Conservation (phyloP, 2,888 invertebrate genomes). For the Mantis religiosa region DNA sequence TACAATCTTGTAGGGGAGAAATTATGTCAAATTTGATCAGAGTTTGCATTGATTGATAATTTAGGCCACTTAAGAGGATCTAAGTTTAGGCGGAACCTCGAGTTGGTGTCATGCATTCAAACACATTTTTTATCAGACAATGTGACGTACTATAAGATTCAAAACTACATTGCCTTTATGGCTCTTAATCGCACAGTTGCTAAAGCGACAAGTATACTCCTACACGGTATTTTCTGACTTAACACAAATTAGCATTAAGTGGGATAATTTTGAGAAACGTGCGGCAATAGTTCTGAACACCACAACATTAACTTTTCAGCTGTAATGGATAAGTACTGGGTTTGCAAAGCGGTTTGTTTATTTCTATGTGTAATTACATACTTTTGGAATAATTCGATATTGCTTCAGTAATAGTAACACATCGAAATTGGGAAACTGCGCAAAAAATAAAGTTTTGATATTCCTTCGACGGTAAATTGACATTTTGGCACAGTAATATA, state of each 20-base stretch:
- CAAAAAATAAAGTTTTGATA: too few relatives aligned
- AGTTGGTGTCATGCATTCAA: background rate
- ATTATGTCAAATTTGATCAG: slow-evolving; percentile 21
- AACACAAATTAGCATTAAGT: too few relatives aligned
- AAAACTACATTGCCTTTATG: background rate
- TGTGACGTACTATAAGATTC: background rate
- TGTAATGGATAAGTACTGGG: background rate
- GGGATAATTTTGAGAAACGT: background rate
- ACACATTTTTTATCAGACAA: background rate
- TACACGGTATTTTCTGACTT: background rate
- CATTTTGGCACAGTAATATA: too few relatives aligned
- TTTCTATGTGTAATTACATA: background rate
- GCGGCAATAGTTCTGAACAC: background rate
- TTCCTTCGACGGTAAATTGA: too few relatives aligned
- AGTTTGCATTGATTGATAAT: slow-evolving; percentile 19
- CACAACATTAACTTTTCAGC: background rate
- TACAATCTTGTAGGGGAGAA: slow-evolving; percentile 3
- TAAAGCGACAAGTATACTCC: background rate
- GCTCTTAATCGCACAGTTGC: background rate
- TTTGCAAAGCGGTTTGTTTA: background rate
- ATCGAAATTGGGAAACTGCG: background rate
- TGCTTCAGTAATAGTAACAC: background rate
- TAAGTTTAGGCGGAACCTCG: background rate
- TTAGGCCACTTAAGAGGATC: slow-evolving; percentile 1
- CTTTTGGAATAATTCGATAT: background rate